Base-by-base conservation (phyloP, 1,140 invertebrate genomes). In the Bicyclus anynana region DNA sequence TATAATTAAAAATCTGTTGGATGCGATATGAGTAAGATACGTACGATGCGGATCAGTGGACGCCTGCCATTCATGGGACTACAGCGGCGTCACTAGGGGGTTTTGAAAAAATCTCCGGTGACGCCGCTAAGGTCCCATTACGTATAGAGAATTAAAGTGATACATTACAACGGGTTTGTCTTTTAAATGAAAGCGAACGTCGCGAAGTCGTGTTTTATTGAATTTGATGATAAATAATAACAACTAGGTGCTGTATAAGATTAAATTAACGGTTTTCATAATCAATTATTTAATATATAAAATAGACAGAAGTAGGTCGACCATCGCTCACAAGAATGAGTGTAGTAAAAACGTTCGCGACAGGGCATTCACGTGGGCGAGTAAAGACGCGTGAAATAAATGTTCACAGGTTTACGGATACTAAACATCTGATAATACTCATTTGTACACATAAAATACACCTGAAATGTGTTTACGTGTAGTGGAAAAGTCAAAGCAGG, bases 341-440 rank as follows among this genome's bases (percentile, higher is more conserved):
- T 67, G 55, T 68, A 53, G 66, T 67, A 62, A 73, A 74, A 69
- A 72, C 62, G 67, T 69, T 72, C 37, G 61, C 65, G 67, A 77
- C 77, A 77, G 61, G 71, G 72, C 59, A 40, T 46, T 49, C 68
- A 67, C 51, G 77, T 77, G 74, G 73, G 71, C 65, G 72, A 60
- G 13, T 51, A 58, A 61, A 53, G 67, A 67, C 63, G 59, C 56
- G 57, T 44, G 47, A 64, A 17, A 67, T 72, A 57, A n/a, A 63
- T 59, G 42, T 26, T 56, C 33, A 29, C 17, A 50, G 10, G 27
- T 37, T 42, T 27, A 51, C 17, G 27, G 52, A 14, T 26, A 53
- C 18, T 44, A 48, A 14, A 21, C 35, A 40, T 40, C 5, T 16
- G 16, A 38, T 38, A 38, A 17, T 17, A 38, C 6, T 2, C n/a